Evolutionary conservation across 1,140 invertebrate species (phyloP), one percentile per base, ranked within the genome.

Genomic region (Platyscapa corneri): DNA sequence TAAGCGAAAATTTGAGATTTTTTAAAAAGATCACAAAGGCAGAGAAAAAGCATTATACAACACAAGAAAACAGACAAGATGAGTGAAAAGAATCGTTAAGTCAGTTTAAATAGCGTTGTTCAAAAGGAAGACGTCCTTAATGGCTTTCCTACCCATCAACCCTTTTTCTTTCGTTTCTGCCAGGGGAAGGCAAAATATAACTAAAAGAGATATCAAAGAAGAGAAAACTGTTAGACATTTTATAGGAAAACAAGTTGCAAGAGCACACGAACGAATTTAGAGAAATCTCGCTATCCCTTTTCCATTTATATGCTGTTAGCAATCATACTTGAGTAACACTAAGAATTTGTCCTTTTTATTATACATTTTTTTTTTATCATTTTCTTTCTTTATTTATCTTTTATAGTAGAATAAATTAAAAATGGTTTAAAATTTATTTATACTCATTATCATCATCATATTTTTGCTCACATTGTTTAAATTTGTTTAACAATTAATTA

Each of bases 61-160:
- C 79, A 67, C 27, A 49, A 39, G 70, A 74, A 74, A 74, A 42
- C 23, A 30, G 67, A 42, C 42, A 70, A 46, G 32, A 56, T 74
- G 53, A 39, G 39, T 37, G 34, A 32, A 20, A 30, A 60, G 64
- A 67, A 85, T 85, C 79, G 79, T 85, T 85, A 76, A 82, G 79
- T 82, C 46, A 56, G 37, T 81, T 85, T 81, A 85, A 85, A 82
- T 42, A 81, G 79, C 79, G 53, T 82, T 82, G 78, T n/a, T 85
- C 78, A 85, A 85, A 76, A 67, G 72, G 70, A 82, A 81, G 84
- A 39, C 84, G 56, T 67, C 10, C 53, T 82, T 85, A 82, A 85
- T 85, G 84, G 79, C 56, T 27, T 82, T 85, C 32, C 56, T 77
- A 56, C 46, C 67, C 60, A 60, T 80, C 78, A 32, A 16, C 39